Evolutionary conservation across 2,113 vertebrate genomes (phyloP).

Genomic region (Serilophus lunatus): DNA sequence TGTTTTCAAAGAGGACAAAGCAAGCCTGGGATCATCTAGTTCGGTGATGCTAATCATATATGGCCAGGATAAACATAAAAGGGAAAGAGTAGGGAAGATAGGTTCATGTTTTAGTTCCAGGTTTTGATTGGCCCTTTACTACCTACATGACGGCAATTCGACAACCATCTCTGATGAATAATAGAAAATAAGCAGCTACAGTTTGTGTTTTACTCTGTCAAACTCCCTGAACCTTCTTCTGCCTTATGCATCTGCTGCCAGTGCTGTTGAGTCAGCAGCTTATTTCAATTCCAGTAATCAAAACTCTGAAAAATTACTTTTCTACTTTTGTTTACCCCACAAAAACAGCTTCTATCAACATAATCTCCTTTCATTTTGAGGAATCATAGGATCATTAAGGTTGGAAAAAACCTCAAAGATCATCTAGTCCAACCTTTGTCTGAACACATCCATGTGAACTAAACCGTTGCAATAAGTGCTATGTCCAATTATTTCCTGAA

Average conservation of each 20-base stretch:
- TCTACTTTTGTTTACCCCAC: constrained; percentile 5
- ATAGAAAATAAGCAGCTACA: neutral
- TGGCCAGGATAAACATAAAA: neutral
- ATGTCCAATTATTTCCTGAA: neutral
- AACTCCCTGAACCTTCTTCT: constrained; percentile 10
- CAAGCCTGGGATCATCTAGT: neutral
- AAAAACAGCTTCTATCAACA: neutral
- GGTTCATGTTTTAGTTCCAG: neutral
- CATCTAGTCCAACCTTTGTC: neutral
- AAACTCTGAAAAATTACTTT: constrained; percentile 29
- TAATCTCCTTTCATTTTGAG: neutral
- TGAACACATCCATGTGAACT: neutral
- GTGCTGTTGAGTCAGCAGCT: constrained; percentile 43
- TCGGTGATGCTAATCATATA: neutral
- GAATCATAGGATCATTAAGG: neutral
- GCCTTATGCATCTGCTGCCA: neutral
- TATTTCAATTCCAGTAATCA: constrained; percentile 34
- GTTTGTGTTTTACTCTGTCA: neutral
- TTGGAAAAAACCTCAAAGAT: neutral
- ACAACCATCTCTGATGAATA: neutral
- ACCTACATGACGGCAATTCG: neutral
- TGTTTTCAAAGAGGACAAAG: neutral
- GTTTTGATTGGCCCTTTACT: neutral
- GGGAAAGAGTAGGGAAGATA: neutral
- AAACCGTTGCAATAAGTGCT: neutral